Evolutionary conservation across 2,888 invertebrate species (phyloP).

Genomic region (Chalcosyrphus nemorum): DNA sequence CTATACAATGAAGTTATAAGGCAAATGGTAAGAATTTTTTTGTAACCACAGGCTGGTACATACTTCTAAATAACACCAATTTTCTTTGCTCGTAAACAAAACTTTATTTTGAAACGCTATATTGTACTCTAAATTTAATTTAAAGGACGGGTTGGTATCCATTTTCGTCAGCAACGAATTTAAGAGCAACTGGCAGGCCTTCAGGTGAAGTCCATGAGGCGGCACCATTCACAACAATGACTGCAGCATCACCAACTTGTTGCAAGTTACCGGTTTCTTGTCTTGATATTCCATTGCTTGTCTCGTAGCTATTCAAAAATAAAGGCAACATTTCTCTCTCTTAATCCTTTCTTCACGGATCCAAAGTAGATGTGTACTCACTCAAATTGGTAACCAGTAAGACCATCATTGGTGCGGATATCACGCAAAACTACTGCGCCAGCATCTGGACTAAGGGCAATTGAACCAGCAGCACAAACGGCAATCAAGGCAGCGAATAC

Average conservation of each 20-base stretch:
- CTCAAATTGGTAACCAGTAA: constrained; percentile 85
- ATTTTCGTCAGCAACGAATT: constrained; percentile 83
- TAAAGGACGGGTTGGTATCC: constrained; percentile 82
- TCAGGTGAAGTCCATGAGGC: constrained; percentile 82
- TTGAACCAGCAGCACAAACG: constrained; percentile 75
- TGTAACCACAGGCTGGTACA: too few species aligned
- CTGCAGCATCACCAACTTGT: constrained; percentile 80
- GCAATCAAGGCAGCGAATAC: constrained; percentile 81
- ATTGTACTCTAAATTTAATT: too few species aligned
- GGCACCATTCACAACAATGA: constrained; percentile 76
- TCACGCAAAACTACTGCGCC: constrained; percentile 76
- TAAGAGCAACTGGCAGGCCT: constrained; percentile 81
- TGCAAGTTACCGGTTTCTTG: constrained; percentile 81
- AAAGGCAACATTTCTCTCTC: too few species aligned
- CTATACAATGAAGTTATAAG: too few species aligned
- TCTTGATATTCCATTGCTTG: constrained; percentile 82
- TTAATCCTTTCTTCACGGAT: too few species aligned
- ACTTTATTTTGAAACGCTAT: too few species aligned
- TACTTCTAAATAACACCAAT: too few species aligned
- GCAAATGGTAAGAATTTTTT: too few species aligned
- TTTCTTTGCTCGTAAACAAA: too few species aligned
- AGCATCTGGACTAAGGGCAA: constrained; percentile 73
- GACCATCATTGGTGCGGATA: constrained; percentile 83
- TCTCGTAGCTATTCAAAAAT: constrained; percentile 77
- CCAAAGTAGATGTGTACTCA: too few species aligned